Percentiles rank a stretch among this genome's conserved stretches.
Evolutionary conservation across 2,888 invertebrate genomes (phyloP).

Genomic region (Drosophila hamatofila): DNA sequence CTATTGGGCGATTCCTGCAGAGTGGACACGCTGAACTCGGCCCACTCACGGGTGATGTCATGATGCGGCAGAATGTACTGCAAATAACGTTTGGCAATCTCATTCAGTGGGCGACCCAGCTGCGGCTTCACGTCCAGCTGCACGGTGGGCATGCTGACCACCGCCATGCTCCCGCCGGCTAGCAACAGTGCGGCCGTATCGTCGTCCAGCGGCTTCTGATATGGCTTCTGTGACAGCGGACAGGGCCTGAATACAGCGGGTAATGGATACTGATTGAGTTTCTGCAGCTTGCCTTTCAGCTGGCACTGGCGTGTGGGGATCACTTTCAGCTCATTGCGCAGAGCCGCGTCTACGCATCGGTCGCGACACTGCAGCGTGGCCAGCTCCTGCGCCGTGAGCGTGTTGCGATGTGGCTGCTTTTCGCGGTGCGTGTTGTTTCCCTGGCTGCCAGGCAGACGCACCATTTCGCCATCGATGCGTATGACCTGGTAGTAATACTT

Average conservation of each 20-base stretch:
- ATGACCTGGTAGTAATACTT: constrained; percentile 84
- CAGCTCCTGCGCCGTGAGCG: constrained; percentile 23
- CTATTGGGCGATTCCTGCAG: constrained; percentile 58
- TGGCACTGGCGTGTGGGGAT: constrained; percentile 49
- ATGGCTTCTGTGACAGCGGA: constrained; percentile 83
- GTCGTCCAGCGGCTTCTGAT: constrained; percentile 77
- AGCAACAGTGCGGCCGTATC: constrained; percentile 77
- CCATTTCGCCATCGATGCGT: constrained; percentile 72
- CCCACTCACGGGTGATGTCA: constrained; percentile 84
- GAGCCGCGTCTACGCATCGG: constrained; percentile 66
- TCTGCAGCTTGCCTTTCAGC: constrained; percentile 42
- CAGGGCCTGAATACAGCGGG: constrained; percentile 80
- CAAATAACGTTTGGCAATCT: constrained; percentile 83
- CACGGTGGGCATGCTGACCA: constrained; percentile 84
- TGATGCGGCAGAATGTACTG: constrained; percentile 83
- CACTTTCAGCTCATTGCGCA: constrained; percentile 67
- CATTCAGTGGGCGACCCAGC: constrained; percentile 80
- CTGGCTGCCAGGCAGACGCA: constrained; percentile 79
- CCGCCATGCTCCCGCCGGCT: constrained; percentile 81
- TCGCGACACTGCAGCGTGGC: constrained; percentile 27
- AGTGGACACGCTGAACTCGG: constrained; percentile 84
- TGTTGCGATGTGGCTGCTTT: constrained; percentile 71
- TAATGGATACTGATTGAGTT: constrained; percentile 71
- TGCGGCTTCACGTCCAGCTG: constrained; percentile 84
- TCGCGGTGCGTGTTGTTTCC: constrained; percentile 81